These are phyloP conservation scores for Lonchura striata DNA, from an alignment of 2,113 vertebrate genomes.

Conservation along the genomic window DNA sequence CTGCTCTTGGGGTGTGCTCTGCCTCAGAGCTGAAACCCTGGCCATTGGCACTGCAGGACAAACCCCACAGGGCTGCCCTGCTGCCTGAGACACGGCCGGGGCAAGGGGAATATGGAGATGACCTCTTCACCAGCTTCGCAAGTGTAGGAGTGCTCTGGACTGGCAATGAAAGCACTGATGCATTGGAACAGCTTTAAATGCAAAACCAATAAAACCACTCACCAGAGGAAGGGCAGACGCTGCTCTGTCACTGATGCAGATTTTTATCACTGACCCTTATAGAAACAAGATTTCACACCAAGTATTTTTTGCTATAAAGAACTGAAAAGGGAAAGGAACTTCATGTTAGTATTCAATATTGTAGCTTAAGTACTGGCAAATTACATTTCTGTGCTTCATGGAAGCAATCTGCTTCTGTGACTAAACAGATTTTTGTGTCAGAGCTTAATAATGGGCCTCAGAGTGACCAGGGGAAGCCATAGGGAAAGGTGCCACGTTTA, in stretches of 20 bases:
- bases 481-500: background rate
- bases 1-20: background rate
- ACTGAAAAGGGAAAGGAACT: constrained; percentile 36
- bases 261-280: constrained; percentile 12
- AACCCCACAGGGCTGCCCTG: background rate
- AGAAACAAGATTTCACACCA: constrained; percentile 35
- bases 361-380: constrained; percentile 39
- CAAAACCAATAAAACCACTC: constrained; percentile 18
- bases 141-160: background rate
- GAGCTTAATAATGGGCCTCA: background rate
- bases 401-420: constrained; percentile 47
- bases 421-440: constrained; percentile 47
- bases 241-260: background rate
- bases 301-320: constrained; percentile 38
- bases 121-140: background rate
- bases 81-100: rapidly evolving
- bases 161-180: background rate
- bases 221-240: background rate
- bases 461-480: background rate
- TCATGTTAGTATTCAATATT: constrained; percentile 30
- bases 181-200: background rate
- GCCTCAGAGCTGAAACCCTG: background rate
- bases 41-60: background rate
- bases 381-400: constrained; percentile 13
- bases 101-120: background rate